Base-by-base conservation (phyloP, 2,797 vertebrate species). In the Ctenochaetus hawaiiensis region DNA sequence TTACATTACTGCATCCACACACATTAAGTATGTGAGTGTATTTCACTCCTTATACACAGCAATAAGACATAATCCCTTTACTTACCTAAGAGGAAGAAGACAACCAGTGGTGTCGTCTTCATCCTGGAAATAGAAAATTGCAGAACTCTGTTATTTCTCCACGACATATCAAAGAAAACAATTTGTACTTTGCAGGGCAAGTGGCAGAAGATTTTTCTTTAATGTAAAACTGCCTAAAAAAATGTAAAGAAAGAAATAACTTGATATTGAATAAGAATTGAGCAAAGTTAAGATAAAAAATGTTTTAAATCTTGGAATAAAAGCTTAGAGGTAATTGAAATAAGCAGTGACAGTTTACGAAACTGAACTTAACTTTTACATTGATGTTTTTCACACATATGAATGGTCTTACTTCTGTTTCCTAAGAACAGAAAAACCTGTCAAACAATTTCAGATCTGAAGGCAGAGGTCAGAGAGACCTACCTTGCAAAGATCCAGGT, bases 31-130 rank as follows among this genome's bases (percentile, higher is more conserved):
- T 48, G 11, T 22, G 30, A 45, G 12, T 49, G n/a, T 41, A 1
- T 9, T 12, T 11, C 39, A 41, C 16, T 16, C 0, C 7, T 51
- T 0, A 30, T 5, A 52, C 5, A 56, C n/a, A 56, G 26, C 2
- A 5, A 26, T 17, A n/a, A 52, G 16, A 63, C 17, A 53, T 23
- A 43, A 1, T 49, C 9, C 22, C 37, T 0, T 62, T 12, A 54
- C 77, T 81, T 8, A 83, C 85, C 85, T 79, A 82, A 67, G 37
- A 82, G 54, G 23, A 48, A 22, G 51, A 89, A 11, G 7, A 48
- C 34, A 20, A 87, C 43, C 30, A 78, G 44, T 0, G 69, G 20
- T 0, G 49, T 3, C 43, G 0, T 63, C 62, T 20, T 68, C 86
- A 87, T 88, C 51, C 74, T 88, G 63, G 23, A 69, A 67, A 48